These are phyloP conservation scores for Leptinotarsa juncta DNA, from an alignment of 2,888 invertebrate genomes.

Conservation along the genomic window DNA sequence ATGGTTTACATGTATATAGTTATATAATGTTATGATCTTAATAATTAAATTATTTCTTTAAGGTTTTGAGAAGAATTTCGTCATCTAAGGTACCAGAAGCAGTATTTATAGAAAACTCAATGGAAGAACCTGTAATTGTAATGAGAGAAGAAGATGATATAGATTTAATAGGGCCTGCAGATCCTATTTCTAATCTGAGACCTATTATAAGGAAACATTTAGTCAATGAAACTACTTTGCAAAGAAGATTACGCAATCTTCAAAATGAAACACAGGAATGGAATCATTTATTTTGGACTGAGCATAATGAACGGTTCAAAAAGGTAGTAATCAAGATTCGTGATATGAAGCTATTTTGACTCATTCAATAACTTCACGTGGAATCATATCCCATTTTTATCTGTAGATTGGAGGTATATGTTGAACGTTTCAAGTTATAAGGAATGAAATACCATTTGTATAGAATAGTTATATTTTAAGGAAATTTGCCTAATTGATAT, in stretches of 20 bases:
- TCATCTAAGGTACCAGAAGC: constrained; percentile 39
- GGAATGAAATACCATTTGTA: no score
- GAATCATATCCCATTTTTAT: no score
- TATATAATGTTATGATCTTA: constrained; percentile 28
- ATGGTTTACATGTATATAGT: constrained; percentile 1
- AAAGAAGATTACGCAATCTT: constrained; percentile 73
- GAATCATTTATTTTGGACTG: constrained; percentile 88
- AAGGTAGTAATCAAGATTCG: constrained; percentile 67
- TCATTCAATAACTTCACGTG: no score
- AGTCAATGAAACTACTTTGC: constrained; percentile 74
- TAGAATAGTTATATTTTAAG: no score
- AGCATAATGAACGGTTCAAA: constrained; percentile 82
- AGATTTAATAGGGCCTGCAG: constrained; percentile 84
- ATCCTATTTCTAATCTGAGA: constrained; percentile 82
- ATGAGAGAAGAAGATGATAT: constrained; percentile 59
- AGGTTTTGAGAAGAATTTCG: constrained; percentile 39
- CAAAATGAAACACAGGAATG: constrained; percentile 80
- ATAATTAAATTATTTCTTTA: constrained; percentile 19
- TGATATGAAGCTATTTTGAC: no score
- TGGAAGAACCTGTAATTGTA: constrained; percentile 59
- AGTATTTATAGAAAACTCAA: constrained; percentile 51
- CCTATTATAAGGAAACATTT: constrained; percentile 76
- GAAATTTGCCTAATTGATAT: no score
- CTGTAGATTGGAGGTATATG: no score
- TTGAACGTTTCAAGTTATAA: no score